Evolutionary conservation across 1,140 invertebrate species (phyloP), one percentile per base, ranked within the genome.

Genomic region (Calycopis cecrops): DNA sequence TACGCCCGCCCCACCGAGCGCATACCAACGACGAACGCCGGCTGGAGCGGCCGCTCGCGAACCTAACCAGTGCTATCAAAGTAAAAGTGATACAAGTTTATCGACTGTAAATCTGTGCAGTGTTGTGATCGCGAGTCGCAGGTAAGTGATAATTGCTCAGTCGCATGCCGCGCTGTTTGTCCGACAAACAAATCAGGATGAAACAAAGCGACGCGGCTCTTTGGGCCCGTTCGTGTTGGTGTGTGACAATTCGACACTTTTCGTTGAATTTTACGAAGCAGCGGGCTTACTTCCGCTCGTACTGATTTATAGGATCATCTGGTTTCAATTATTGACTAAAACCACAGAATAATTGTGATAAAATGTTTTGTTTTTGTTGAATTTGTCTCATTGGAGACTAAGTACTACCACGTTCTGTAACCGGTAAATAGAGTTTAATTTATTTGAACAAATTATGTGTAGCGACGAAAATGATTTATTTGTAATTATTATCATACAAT

Each of bases 71-170:
- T 79, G 70, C 65, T 73, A 84, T 78, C 75, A 81, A 83, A 81
- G 71, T 84, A 82, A 82, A 77, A 84, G 79, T 86, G 83, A 83
- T 81, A 82, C 67, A 67, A 75, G 79, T 82, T 86, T 79, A 82
- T 83, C 75, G 76, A 79, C 82, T 71, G 79, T 82, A 79, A 84
- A 86, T 77, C 78, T 77, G 81, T 83, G 76, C 71, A 73, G 82
- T 86, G 80, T 79, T 74, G 76, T 85, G 78, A 71, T 81, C 79
- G 69, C 76, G 67, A 75, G 74, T 86, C 74, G 61, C 81, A 82
- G 83, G 83, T 86, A 81, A 85, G 83, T 86, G 83, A 76, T 86
- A 85, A 86, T 85, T 86, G 76, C 60, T 80, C 63, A 66, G 62
- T 68, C 69, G 67, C 62, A 71, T 69, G 71, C 69, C 74, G 70